Percentiles rank a stretch among this genome's conserved stretches.
phyloP scores from a whole-genome alignment of 2,113 vertebrate species.

The Salvator merianae region DNA sequence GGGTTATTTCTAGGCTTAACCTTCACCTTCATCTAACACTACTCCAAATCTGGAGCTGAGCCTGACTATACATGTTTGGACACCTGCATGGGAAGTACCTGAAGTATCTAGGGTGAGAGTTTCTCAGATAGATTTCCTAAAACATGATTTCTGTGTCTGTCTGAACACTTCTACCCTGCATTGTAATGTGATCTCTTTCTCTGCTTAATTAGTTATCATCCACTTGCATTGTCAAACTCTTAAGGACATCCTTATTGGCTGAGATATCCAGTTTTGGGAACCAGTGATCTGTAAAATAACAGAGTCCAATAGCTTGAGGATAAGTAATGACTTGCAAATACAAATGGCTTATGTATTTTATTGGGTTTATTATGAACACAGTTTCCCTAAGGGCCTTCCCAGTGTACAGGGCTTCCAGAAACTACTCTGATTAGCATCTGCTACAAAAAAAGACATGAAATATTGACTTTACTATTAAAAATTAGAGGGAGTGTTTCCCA shows the following conservation, averaged over 20 bases:
- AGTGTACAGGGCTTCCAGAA: not conserved
- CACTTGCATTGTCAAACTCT: not conserved
- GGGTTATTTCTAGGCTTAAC: not conserved
- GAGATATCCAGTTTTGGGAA: not conserved
- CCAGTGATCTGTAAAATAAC: not conserved
- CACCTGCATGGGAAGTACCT: too few species aligned
- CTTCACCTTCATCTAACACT: not conserved
- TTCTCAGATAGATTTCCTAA: too few species aligned
- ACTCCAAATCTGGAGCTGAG: not conserved
- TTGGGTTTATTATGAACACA: conserved; percentile 39
- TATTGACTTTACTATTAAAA: not conserved
- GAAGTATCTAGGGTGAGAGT: too few species aligned
- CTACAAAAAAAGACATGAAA: not conserved
- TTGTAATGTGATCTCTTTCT: not conserved
- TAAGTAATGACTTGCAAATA: conserved; percentile 9
- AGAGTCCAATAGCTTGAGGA: not conserved
- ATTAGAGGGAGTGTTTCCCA: not conserved
- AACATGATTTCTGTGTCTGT: too few species aligned
- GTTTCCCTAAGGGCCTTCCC: conserved; percentile 17
- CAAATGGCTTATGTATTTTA: conserved; percentile 38
- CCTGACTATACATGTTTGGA: too few species aligned
- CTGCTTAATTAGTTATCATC: not conserved
- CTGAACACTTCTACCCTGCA: not conserved
- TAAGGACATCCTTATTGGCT: not conserved
- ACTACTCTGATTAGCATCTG: not conserved